Evolutionary conservation across 2,888 invertebrate species (phyloP).

Genomic region (Cantharis rufa): DNA sequence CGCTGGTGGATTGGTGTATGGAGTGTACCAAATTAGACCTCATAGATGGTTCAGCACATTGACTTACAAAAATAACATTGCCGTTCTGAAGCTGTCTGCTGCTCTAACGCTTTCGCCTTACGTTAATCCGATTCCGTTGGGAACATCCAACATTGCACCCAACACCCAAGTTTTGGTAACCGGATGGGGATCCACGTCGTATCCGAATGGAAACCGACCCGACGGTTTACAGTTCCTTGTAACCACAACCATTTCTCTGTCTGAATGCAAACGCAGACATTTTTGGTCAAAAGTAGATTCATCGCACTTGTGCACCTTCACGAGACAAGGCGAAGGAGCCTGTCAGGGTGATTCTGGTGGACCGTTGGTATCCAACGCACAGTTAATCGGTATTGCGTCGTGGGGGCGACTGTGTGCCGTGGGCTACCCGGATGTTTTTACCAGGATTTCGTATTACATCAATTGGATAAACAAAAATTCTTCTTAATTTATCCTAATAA

Average conservation of each 20-base stretch:
- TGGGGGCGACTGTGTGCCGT: conserved; percentile 27
- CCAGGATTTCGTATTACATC: conserved; percentile 11
- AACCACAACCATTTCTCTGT: conserved; percentile 57
- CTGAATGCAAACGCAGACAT: conserved; percentile 56
- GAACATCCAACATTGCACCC: conserved; percentile 46
- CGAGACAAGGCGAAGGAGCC: conserved; percentile 63
- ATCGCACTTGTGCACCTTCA: conserved; percentile 63
- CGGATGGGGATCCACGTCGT: conserved; percentile 60
- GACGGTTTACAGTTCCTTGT: conserved; percentile 62
- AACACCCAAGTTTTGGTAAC: conserved; percentile 52
- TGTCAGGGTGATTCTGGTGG: conserved; percentile 57
- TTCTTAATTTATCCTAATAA: no score
- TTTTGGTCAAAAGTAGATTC: conserved; percentile 51
- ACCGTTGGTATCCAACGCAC: conserved; percentile 27
- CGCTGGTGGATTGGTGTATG: conserved; percentile 43
- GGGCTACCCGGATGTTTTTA: conserved; percentile 27
- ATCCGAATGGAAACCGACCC: conserved; percentile 59
- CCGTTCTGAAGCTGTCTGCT: conserved; percentile 28
- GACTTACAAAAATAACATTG: conserved; percentile 33
- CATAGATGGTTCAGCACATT: conserved; percentile 27
- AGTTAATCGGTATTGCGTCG: conserved; percentile 25
- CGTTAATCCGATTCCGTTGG: conserved; percentile 39
- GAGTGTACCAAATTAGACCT: conserved; percentile 39
- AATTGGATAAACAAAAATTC: conserved; percentile 23
- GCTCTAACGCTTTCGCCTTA: conserved; percentile 25